phyloP scores from a whole-genome alignment of 2,888 invertebrate species.

The Apodemia hepburni region DNA sequence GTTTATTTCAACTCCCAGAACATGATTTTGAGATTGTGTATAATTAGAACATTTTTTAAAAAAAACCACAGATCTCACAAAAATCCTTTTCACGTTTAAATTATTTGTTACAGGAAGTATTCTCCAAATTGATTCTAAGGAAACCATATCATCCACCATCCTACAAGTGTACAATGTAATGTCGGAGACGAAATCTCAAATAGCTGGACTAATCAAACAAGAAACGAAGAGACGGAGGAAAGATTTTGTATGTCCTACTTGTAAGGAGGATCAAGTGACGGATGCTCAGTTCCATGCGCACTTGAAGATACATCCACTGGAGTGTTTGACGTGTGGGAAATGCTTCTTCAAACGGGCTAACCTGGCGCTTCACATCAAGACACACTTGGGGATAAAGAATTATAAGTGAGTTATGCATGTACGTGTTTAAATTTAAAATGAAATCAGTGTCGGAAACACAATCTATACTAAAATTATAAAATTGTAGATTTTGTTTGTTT shows the following conservation, averaged over 20 bases:
- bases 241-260: slow-evolving; percentile 63
- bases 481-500: no score
- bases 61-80: not conserved
- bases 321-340: slow-evolving; percentile 91
- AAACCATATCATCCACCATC: slow-evolving; percentile 48
- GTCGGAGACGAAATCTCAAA: slow-evolving; percentile 62
- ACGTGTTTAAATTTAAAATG: slow-evolving; percentile 19
- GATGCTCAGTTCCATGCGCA: slow-evolving; percentile 86
- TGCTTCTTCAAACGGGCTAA: slow-evolving; percentile 87
- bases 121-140: slow-evolving; percentile 52
- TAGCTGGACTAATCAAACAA: slow-evolving; percentile 70
- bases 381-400: slow-evolving; percentile 89
- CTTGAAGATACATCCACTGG: slow-evolving; percentile 89
- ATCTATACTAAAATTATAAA: no score
- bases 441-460: not conserved
- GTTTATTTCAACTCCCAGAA: no score
- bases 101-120: slow-evolving; percentile 44
- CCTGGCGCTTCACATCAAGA: slow-evolving; percentile 88
- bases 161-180: slow-evolving; percentile 55
- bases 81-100: slow-evolving; percentile 29
- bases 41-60: no score
- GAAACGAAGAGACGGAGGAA: slow-evolving; percentile 50
- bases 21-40: no score
- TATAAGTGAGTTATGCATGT: slow-evolving; percentile 65
- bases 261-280: slow-evolving; percentile 82